These are phyloP conservation scores for Pycnomerus fuliginosus DNA, from an alignment of 2,888 invertebrate species.

Conservation along the genomic window DNA sequence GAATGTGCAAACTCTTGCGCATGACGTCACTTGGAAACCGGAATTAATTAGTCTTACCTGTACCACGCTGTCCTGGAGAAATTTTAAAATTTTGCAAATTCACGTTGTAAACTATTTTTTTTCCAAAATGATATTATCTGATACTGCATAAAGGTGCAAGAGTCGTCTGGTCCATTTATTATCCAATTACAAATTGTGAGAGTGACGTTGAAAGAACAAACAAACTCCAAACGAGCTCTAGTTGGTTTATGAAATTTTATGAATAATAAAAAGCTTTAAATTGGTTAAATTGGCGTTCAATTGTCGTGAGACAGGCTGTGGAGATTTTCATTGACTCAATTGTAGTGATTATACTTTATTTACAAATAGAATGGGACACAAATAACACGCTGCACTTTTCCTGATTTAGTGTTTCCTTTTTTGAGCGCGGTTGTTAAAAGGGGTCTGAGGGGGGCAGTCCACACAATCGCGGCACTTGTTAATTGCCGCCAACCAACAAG, in stretches of 20 bases:
- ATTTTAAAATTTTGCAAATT: too few relatives aligned
- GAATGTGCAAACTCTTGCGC: too few relatives aligned
- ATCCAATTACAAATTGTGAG: constrained; percentile 18
- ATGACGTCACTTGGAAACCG: too few relatives aligned
- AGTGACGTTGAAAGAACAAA: constrained; percentile 23
- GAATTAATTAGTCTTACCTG: too few relatives aligned
- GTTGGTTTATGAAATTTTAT: constrained; percentile 51
- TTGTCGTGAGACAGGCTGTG: constrained; percentile 49
- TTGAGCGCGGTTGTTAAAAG: constrained; percentile 4
- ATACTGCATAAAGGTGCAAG: too few relatives aligned
- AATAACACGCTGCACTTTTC: constrained; percentile 27
- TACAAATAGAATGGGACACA: constrained; percentile 43
- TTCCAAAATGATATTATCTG: too few relatives aligned
- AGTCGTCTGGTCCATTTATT: too few relatives aligned
- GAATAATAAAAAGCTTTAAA: constrained; percentile 55
- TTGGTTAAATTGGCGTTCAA: constrained; percentile 54
- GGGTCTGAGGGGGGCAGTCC: background rate
- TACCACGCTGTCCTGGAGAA: too few relatives aligned
- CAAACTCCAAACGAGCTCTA: constrained; percentile 19
- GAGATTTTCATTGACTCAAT: constrained; percentile 51
- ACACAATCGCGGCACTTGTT: too few relatives aligned
- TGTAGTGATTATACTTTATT: constrained; percentile 50
- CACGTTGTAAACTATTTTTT: too few relatives aligned
- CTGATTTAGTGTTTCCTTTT: constrained; percentile 40
- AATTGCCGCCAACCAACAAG: too few relatives aligned